Evolutionary conservation across 2,888 invertebrate genomes (phyloP), one percentile per base, ranked within the genome.

Genomic region (Oeneis ivallda): DNA sequence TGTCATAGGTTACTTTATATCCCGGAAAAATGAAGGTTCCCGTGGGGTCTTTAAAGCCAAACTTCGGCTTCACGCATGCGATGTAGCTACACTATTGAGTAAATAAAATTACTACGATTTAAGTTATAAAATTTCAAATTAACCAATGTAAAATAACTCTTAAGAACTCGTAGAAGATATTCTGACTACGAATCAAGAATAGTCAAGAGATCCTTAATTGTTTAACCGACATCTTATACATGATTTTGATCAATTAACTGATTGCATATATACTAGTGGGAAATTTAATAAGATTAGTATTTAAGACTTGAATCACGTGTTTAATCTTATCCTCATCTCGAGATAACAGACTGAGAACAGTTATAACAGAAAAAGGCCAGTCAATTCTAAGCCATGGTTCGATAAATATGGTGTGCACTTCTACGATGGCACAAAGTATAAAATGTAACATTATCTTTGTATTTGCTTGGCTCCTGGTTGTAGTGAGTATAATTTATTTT

Each of bases 281-380:
- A 13, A 37, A 47, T 49, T 49, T 15, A 17, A 8, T 41, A 75
- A 76, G 10, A 70, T 50, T 66, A 37, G 52, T 66, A 61, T 63
- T 64, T 65, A 69, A 70, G 10, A 57, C 53, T 74, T 72, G 54
- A 61, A 50, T 68, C 72, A 78, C 75, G 77, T 78, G 79, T 64
- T 71, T 64, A 76, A 80, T 79, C 80, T 64, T 66, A 60, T 59
- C 43, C 37, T 15, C 39, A 68, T 70, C 57, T 53, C 17, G 49
- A 58, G 71, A 73, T 73, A 69, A 73, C 66, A 62, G 49, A 53
- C 10, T 39, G n/a, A 37, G 13, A 50, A 64, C 13, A 41, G 34
- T 62, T 65, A 43, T 62, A 56, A 52, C 47, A 67, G 54, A 72
- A 65, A 11, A 52, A 60, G 68, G 70, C 75, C 75, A 74, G 65